Conservation (phyloP, 2,888 invertebrate species). For the Drosophila buzzatii region DNA sequence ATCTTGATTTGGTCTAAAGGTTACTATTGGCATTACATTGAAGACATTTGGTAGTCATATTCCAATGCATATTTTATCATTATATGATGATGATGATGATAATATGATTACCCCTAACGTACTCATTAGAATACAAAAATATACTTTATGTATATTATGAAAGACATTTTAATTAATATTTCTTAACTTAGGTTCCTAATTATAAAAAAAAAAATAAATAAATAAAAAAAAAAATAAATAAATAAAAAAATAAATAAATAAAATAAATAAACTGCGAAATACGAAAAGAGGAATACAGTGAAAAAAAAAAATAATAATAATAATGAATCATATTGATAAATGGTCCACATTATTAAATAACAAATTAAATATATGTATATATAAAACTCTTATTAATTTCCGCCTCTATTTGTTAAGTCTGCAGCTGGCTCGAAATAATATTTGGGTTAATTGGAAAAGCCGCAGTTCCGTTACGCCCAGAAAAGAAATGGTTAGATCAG, state of each 20-base stretch:
- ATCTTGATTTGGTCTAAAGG: not conserved
- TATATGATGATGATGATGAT: too few species aligned
- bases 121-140: not conserved
- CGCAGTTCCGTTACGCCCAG: conserved; percentile 6
- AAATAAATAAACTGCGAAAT: not conserved
- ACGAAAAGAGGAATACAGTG: not conserved
- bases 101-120: too few species aligned
- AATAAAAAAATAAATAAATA: not conserved
- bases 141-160: not conserved
- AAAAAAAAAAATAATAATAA: too few species aligned
- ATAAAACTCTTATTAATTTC: conserved; percentile 25
- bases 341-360: conserved; percentile 2
- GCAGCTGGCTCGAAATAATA: conserved; percentile 13
- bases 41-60: too few species aligned
- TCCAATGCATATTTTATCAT: too few species aligned
- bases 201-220: not conserved
- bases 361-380: not conserved
- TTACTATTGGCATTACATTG: not conserved
- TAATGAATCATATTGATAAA: conserved; percentile 1
- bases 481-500: conserved; percentile 11
- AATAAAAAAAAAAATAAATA: too few species aligned
- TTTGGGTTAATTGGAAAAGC: conserved; percentile 26
- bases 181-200: not conserved
- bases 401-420: conserved; percentile 15
- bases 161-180: not conserved